Conservation (phyloP, 2,888 invertebrate genomes). For the Stegana nigrithorax region DNA sequence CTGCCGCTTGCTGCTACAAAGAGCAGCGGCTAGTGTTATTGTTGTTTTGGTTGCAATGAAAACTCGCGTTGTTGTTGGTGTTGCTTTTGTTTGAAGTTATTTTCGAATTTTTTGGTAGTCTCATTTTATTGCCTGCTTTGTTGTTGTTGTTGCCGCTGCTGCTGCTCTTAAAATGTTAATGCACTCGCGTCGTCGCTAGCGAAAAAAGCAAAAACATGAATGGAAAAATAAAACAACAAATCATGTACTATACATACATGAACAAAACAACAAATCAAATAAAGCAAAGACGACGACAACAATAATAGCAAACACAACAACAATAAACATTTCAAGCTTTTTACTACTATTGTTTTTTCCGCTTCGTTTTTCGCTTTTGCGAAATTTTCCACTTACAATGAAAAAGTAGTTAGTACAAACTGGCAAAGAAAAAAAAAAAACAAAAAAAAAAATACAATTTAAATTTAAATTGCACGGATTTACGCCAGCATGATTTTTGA, state of each 20-base stretch:
- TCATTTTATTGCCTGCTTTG: not conserved
- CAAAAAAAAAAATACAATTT: constrained; percentile 43
- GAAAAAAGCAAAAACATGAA: not conserved
- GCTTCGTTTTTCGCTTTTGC: not conserved
- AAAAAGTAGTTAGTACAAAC: constrained; percentile 1
- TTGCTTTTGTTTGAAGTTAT: not conserved
- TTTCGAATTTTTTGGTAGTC: not conserved
- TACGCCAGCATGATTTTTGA: constrained; percentile 61
- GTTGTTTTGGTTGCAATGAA: too few relatives aligned
- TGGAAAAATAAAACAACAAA: not conserved
- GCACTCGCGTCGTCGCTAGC: constrained; percentile 2
- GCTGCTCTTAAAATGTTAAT: constrained; percentile 17
- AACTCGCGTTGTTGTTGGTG: not conserved
- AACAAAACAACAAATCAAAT: not conserved
- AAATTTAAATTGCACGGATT: constrained; percentile 61
- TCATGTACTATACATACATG: not conserved
- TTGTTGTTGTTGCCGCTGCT: constrained; percentile 5
- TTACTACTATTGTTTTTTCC: not conserved
- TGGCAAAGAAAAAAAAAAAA: constrained; percentile 24
- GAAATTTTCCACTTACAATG: constrained; percentile 16
- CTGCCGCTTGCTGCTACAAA: too few relatives aligned
- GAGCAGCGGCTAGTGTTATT: too few relatives aligned
- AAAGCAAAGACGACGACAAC: not conserved
- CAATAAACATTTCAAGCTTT: constrained; percentile 5
- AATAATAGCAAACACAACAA: constrained; percentile 12